Evolutionary conservation across 2,797 vertebrate genomes (phyloP), one percentile per base, ranked within the genome.

Genomic region (Mallotus villosus): DNA sequence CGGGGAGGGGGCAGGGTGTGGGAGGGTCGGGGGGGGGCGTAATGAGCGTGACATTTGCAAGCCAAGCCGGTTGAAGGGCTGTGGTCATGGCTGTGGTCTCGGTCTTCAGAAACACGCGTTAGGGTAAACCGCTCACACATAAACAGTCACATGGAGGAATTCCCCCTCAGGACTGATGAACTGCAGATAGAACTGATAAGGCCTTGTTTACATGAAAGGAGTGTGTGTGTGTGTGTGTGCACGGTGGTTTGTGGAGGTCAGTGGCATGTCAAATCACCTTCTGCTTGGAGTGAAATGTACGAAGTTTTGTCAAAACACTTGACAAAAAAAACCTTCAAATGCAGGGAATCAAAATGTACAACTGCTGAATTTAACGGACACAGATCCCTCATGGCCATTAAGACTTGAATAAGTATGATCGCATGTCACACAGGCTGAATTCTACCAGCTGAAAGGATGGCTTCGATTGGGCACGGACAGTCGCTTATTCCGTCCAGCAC

Each of bases 1-100:
- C 57, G 46, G 65, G 74, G 77, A 72, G 80, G 84, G 78, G 76
- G 72, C 65, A 1, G 75, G 63, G 1, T 34, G 32, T 34, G 32
- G 32, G 32, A 34, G 32, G 32, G 32, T 34, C 6, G 32, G 6
- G 32, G 32, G 29, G 32, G 32, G 32, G 6, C 5, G 78, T 87
- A 87, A 87, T 82, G 81, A 88, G 80, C 29, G 58, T 87, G 87
- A 85, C 86, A 85, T 89, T 88, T 86, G 76, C 69, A 74, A 79
- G 71, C 25, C 6, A 76, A 41, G 74, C 25, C 74, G 3, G 71
- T 41, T 34, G 68, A 81, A 62, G 73, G 71, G 70, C 69, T 29
- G 25, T 19, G 7, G 41, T 29, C 25, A 53, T 32, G 69, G 74
- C 32, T 58, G 69, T 74, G 59, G 73, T 64, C 73, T 3, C 2